Evolutionary conservation across 2,113 vertebrate species (phyloP), one percentile per base, ranked within the genome.

Genomic region (human): DNA sequence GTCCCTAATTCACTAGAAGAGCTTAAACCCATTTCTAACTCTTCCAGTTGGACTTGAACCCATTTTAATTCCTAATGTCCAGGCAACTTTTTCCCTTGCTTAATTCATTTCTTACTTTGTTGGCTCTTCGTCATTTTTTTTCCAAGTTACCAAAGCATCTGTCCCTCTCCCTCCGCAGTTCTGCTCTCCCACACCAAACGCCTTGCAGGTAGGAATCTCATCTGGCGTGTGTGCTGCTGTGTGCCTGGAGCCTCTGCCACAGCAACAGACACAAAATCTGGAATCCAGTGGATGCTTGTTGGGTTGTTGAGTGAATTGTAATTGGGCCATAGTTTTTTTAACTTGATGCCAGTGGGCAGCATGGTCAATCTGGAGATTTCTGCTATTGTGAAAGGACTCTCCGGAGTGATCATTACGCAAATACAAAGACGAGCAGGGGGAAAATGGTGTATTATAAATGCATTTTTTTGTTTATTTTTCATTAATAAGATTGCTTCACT

Each of bases 391-490:
- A 48, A 90, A 93, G 50, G 45, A 66, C 27, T 59, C 80, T 32
- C 45, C 84, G 66, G 52, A 91, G 27, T 64, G 82, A 70, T 45
- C 64, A 27, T 89, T 75, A 70, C 61, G 61, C 73, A 95, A 85
- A 68, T 35, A 82, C 18, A 35, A 66, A 80, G 66, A 73, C 59
- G 68, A 90, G 64, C 45, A 79, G 75, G 82, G 38, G 38, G 38
- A 27, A 79, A 89, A n/a, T 7, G 23, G 64, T 66, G 40, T 66
- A 45, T 32, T 82, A 35, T 61, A 61, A 82, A 48, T 40, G 13
- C 6, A 55, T 20, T 64, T 66, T 66, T 97, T 64, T 85, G 50
- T 92, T 97, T 79, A 86, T 96, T 96, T 93, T 91, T 93, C 66
- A 83, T 92, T 89, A 87, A 79, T 40, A 93, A 97, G 86, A 87